Percentiles rank a stretch among this genome's conserved stretches.
Conservation (phyloP, 2,113 vertebrate species). For the Notarius quadriscutis region DNA sequence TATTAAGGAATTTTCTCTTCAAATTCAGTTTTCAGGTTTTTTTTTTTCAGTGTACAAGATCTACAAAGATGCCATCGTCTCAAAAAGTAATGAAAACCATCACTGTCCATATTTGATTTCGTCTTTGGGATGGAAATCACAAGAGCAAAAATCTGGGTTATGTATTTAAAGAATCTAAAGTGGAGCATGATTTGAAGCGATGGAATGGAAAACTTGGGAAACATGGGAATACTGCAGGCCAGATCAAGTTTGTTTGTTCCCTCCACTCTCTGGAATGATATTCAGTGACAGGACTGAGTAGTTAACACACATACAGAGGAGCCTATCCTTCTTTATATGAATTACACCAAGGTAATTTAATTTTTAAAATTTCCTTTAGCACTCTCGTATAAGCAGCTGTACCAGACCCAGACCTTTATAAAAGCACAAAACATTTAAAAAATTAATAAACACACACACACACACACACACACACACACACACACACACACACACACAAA, state of each 20-base stretch:
- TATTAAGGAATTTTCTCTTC: too few species aligned
- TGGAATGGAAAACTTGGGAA: neutral
- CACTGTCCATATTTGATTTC: neutral
- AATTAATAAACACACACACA: too few species aligned
- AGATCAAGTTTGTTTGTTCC: constrained; percentile 10
- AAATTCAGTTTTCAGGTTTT: too few species aligned
- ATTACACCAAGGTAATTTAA: neutral
- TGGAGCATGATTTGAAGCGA: constrained; percentile 3
- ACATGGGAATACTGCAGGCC: constrained; percentile 19
- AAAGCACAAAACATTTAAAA: neutral
- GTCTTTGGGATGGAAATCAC: constrained; percentile 8
- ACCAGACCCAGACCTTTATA: neutral
- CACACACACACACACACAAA: too few species aligned
- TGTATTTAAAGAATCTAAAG: constrained; percentile 27
- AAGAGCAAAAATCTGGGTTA: constrained; percentile 26
- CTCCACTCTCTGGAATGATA: constrained; percentile 7
- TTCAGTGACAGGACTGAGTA: constrained; percentile 1
- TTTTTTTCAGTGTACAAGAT: neutral
- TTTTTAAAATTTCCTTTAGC: neutral
- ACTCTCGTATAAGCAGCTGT: neutral
- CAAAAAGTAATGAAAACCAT: neutral
- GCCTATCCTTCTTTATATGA: neutral
- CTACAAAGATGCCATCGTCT: neutral
- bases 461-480: too few species aligned
- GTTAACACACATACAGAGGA: constrained; percentile 10